Conservation (phyloP, 2,797 vertebrate species). For the Sebastes dallii region DNA sequence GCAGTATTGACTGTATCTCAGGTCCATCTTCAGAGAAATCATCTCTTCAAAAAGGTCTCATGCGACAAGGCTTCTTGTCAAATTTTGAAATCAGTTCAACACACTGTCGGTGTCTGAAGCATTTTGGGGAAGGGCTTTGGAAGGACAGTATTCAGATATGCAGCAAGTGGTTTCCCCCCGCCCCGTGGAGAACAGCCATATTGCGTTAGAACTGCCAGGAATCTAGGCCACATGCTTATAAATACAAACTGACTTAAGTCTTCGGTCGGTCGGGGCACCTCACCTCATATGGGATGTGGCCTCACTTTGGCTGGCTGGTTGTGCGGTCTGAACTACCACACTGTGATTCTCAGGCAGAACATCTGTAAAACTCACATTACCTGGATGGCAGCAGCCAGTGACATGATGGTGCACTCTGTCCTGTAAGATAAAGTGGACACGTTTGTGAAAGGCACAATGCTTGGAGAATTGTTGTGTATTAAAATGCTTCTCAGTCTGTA, state of each 20-base stretch:
- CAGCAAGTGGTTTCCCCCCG: conserved; percentile 54
- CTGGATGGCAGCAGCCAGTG: conserved; percentile 85
- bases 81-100: conserved; percentile 8
- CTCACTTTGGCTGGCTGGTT: conserved; percentile 55
- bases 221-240: conserved; percentile 71
- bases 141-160: conserved; percentile 67
- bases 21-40: conserved; percentile 50
- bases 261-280: conserved; percentile 26
- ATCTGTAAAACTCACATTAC: conserved; percentile 79
- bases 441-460: conserved; percentile 57
- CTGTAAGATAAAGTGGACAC: conserved; percentile 80
- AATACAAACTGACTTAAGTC: conserved; percentile 59
- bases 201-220: conserved; percentile 58
- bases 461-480: neutral
- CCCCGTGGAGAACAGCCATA: conserved; percentile 46
- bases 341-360: conserved; percentile 38
- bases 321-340: conserved; percentile 40
- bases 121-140: conserved; percentile 68
- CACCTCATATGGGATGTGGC: conserved; percentile 24
- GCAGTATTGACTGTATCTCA: conserved; percentile 26
- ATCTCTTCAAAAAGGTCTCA: neutral
- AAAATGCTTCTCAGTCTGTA: neutral
- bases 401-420: conserved; percentile 88
- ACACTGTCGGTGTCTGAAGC: conserved; percentile 28
- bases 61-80: conserved; percentile 2